Evolutionary conservation across 2,888 invertebrate species (phyloP).

Genomic region (Rhynchonema sp.): DNA sequence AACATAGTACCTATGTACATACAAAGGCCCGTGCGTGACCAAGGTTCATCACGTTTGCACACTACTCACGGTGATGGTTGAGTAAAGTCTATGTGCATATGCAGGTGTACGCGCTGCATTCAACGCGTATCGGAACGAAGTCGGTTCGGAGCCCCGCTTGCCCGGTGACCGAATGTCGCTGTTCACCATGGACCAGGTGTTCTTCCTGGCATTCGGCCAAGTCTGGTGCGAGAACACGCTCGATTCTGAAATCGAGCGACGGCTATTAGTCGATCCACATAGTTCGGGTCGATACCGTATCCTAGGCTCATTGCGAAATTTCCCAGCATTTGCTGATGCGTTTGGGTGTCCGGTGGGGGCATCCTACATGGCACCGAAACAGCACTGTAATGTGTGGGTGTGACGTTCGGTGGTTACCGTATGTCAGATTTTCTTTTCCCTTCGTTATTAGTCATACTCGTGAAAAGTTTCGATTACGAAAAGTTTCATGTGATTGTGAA

Average conservation of each 20-base stretch:
- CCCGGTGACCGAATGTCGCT: conserved; percentile 13
- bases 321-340: background rate
- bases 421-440: too few relatives aligned
- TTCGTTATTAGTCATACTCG: too few relatives aligned
- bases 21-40: too few relatives aligned
- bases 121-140: conserved; percentile 8
- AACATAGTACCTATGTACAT: too few relatives aligned
- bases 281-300: conserved; percentile 3
- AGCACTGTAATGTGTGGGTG: background rate
- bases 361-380: background rate
- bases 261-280: conserved; percentile 3
- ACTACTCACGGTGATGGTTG: too few relatives aligned
- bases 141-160: conserved; percentile 10
- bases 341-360: background rate
- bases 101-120: conserved; percentile 25
- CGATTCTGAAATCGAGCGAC: background rate
- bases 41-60: too few relatives aligned
- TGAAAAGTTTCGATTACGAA: too few relatives aligned
- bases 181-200: conserved; percentile 30
- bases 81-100: too few relatives aligned
- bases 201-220: conserved; percentile 41
- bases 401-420: too few relatives aligned
- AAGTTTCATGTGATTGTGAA: too few relatives aligned
- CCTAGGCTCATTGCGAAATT: conserved; percentile 1
- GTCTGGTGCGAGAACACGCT: conserved; percentile 9